phyloP scores from a whole-genome alignment of 2,113 vertebrate genomes.

The Pluvianellus socialis region DNA sequence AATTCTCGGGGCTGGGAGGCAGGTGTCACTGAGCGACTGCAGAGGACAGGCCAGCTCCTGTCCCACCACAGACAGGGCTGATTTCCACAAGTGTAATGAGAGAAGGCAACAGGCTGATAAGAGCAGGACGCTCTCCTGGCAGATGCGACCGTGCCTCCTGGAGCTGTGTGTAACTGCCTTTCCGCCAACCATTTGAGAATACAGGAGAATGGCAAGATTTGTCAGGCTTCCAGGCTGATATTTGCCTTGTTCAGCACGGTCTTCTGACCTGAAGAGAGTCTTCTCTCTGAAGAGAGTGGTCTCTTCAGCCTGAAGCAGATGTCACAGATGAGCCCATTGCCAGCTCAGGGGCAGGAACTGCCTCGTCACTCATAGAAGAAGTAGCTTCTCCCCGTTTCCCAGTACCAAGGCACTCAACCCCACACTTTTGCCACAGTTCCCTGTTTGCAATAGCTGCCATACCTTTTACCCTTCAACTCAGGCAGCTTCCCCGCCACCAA shows the following conservation, averaged over 20 bases:
- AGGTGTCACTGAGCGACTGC: not conserved
- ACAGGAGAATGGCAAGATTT: not conserved
- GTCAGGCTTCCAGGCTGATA: not conserved
- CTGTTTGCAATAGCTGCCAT: not conserved
- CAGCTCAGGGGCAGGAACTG: not conserved
- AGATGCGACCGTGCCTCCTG: rapidly evolving
- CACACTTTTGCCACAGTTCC: not conserved
- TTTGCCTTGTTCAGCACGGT: not conserved
- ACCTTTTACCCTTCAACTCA: slow-evolving; percentile 89
- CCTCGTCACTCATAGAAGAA: not conserved
- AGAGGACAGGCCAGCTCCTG: not conserved
- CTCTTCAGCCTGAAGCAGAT: not conserved
- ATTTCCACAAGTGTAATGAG: not conserved
- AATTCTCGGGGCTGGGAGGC: not conserved
- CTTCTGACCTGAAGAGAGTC: not conserved
- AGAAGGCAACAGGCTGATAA: not conserved
- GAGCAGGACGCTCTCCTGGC: not conserved
- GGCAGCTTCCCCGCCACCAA: slow-evolving; percentile 82
- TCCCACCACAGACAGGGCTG: not conserved
- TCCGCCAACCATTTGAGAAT: not conserved
- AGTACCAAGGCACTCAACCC: not conserved
- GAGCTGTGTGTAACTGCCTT: not conserved
- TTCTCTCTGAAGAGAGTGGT: too few species aligned
- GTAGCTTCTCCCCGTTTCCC: rapidly evolving
- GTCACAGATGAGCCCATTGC: not conserved